Base-by-base conservation (phyloP, 2,797 vertebrate species). In the Sciurus vulgaris region DNA sequence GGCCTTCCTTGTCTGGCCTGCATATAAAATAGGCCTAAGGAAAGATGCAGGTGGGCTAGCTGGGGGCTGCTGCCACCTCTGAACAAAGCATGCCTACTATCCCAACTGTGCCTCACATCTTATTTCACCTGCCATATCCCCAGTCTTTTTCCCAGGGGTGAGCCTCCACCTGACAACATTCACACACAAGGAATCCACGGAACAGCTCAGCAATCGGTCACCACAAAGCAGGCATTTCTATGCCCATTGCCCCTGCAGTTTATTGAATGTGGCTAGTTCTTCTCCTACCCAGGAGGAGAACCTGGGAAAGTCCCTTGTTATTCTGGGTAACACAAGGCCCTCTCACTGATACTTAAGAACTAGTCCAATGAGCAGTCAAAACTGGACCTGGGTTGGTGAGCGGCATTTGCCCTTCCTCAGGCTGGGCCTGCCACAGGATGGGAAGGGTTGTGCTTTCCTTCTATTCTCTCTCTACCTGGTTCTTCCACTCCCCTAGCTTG, bases 351-450 rank as follows among this genome's bases (percentile, higher is more conserved):
- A 72, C 15, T 11, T 35, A 44, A 85, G 38, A 2, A 3, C n/a
- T 24, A 14, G 24, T 6, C 33, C 8, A 49, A 15, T 0, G 2
- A 54, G n/a, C 0, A 8, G 35, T 38, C 47, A 7, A 30, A 73
- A 56, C 51, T 35, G 1, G 47, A 41, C 17, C 35, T 24, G 17
- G 0, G 2, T 9, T 38, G 7, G 30, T 0, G 4, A 2, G 24
- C 0, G 54, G n/a, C 35, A 18, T 82, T 8, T 87, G 61, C 4
- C 35, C 63, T 63, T 87, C 15, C 3, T 35, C 11, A 3, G 11
- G 0, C 1, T 5, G 35, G 54, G 54, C 13, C 28, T n/a, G 24
- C 11, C 8, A 26, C 14, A 0, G 20, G 26, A 22, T 20, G 10
- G 18, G n/a, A 72, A 9, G 15, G 28, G 41, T 13, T 3, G 0